phyloP scores from a whole-genome alignment of 1,140 invertebrate genomes.

The Drosophila eugracilis region DNA sequence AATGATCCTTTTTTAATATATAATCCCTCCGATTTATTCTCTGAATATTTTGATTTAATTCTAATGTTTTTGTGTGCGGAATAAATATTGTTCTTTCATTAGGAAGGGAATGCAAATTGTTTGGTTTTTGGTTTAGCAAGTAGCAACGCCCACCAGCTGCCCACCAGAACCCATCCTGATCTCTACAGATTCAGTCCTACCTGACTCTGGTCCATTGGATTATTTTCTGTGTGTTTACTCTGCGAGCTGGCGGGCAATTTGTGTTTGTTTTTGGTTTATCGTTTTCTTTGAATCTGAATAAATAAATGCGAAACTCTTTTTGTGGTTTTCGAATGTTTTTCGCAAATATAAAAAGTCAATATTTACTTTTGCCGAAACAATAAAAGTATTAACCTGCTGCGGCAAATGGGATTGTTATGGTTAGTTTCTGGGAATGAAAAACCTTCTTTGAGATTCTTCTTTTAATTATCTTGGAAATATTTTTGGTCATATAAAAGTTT shows the following conservation, averaged over 20 bases:
- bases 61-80: constrained; percentile 23
- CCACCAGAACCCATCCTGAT: constrained; percentile 19
- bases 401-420: constrained; percentile 7
- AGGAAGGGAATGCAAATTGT: constrained; percentile 63
- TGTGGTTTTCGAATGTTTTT: constrained; percentile 54
- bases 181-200: constrained; percentile 5
- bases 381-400: constrained; percentile 19
- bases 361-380: constrained; percentile 33
- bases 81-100: constrained; percentile 74
- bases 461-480: too few relatives aligned
- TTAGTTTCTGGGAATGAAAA: constrained; percentile 18
- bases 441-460: too few relatives aligned
- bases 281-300: constrained; percentile 37
- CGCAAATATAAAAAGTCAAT: constrained; percentile 68
- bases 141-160: constrained; percentile 61
- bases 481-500: too few relatives aligned
- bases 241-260: constrained; percentile 37
- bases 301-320: constrained; percentile 44
- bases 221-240: constrained; percentile 50
- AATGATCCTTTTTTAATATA: too few relatives aligned
- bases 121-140: constrained; percentile 48
- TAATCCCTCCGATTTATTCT: too few relatives aligned
- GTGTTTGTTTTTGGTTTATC: constrained; percentile 61
- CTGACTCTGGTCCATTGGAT: constrained; percentile 28
- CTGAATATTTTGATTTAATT: background rate